Percentiles rank a stretch among this genome's conserved stretches.
Conservation (phyloP, 2,797 vertebrate species). For the Choloepus didactylus region DNA sequence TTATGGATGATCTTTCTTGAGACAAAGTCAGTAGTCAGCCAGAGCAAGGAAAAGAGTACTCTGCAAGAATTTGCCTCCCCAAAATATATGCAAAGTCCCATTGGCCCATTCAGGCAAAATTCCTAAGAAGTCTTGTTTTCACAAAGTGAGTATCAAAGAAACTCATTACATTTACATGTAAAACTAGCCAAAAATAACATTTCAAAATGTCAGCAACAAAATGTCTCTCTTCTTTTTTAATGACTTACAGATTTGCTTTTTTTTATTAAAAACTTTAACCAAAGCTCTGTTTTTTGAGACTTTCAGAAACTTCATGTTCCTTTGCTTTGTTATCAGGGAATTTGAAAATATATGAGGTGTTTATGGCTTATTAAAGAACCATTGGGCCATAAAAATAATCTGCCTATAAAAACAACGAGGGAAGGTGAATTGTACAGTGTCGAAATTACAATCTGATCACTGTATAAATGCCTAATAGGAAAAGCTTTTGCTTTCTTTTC, state of each 20-base stretch:
- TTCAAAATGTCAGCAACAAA: constrained; percentile 66
- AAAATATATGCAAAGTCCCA: constrained; percentile 25
- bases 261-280: constrained; percentile 62
- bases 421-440: constrained; percentile 38
- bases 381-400: constrained; percentile 69
- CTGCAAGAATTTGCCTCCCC: neutral
- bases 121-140: constrained; percentile 67
- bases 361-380: constrained; percentile 74
- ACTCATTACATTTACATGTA: constrained; percentile 41
- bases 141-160: constrained; percentile 68
- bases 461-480: constrained; percentile 20
- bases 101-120: constrained; percentile 48
- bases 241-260: constrained; percentile 36
- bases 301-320: neutral
- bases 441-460: constrained; percentile 29
- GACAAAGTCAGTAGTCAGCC: constrained; percentile 6
- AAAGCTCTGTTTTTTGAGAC: constrained; percentile 45
- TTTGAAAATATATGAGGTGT: constrained; percentile 68
- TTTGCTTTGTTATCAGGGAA: constrained; percentile 70
- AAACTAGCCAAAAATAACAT: constrained; percentile 72
- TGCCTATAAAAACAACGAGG: constrained; percentile 59
- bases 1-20: constrained; percentile 36
- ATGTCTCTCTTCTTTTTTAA: constrained; percentile 57
- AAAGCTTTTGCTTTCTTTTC: constrained; percentile 64
- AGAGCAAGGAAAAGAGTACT: constrained; percentile 37